Base-by-base conservation (phyloP, 53 echinoderm and acorn worm genomes). In the Patiria pectinifera region DNA sequence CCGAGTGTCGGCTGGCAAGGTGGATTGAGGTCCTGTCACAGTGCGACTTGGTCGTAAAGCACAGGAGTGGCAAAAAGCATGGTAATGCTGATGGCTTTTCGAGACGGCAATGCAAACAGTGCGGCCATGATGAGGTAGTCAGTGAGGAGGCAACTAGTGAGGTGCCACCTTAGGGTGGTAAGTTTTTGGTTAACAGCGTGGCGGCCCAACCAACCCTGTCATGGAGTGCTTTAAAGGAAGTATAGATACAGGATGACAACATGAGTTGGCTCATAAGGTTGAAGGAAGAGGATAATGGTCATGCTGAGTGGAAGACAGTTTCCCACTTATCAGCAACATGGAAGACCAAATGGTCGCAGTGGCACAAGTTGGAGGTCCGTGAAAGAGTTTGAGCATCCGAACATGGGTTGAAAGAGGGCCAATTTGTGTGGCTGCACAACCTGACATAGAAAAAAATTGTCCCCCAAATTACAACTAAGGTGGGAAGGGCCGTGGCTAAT, bases 341-440 rank as follows among this genome's bases (percentile, higher is more conserved):
- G 8, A 72, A 72, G 72, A 72, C 15, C 9, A 10, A 72, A 4
- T 72, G 72, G 72, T 72, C 72, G 18, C 72, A n/a, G 15, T 72
- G 72, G 72, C 8, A 72, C 24, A 7, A 72, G 72, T 72, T 72
- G 24, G 72, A 72, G 72, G 18, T 72, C 72, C 18, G 72, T 16
- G 44, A 78, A 44, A 6, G 15, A 25, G 18, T 78, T 19, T 22
- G 6, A 76, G 76, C 23, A 25, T 35, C 11, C 1, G 76, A 76
- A 25, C 25, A 80, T 45, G 80, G 48, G 46, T 80, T 46, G 48
- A 80, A 85, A 19, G 85, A 45, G 18, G 85, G 85, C 47, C 71
- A 85, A 45, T 46, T 70, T 69, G 92, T 75, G 48, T 84, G 92
- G 92, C 85, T 92, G 1, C 85, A 85, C 63, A 83, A 92, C 61